Evolutionary conservation across 2,797 vertebrate species (phyloP), one percentile per base, ranked within the genome.

Genomic region (Fundulus diaphanus): DNA sequence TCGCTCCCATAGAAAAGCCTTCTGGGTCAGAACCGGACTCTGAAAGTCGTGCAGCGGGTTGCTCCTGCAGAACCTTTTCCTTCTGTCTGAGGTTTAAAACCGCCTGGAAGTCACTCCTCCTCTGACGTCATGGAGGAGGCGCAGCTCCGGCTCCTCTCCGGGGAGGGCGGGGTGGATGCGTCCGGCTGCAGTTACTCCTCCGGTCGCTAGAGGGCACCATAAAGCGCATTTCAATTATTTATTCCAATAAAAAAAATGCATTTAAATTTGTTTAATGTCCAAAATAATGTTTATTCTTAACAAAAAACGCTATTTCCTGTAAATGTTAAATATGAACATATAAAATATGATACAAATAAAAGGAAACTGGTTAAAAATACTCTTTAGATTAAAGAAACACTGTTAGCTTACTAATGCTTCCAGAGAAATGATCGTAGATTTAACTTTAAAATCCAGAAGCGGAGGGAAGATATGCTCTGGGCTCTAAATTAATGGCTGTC

Each of bases 81-180:
- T 61, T 37, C 59, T 63, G 33, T 8, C 29, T 7, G 31, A 35
- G 68, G 46, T 78, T 76, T 74, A 48, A 86, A 81, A 42, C 40
- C 29, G 3, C 2, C 56, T 81, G 79, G 76, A 90, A 81, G 74
- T 73, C 79, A 88, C 71, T 57, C 74, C 84, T 82, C 33, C 79
- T 76, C 68, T 88, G 89, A 92, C 91, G 87, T 76, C 1, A 3
- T 3, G 5, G 1, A 66, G 48, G 22, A 51, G 48, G 31, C 78
- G 86, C 22, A 22, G 33, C 33, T 24, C 54, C 54, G 2, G 5
- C 27, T 22, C 29, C 18, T 49, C 48, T 79, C 92, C 91, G 82
- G 71, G 88, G n/a, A n/a, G n/a, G n/a, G n/a, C n/a, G n/a, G 91
- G 85, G 90, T 90, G 54, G 87, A 90, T 91, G 86, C 84, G 81